Evolutionary conservation across 2,113 vertebrate species (phyloP).

Genomic region (Campylorhamphus procurvoides): DNA sequence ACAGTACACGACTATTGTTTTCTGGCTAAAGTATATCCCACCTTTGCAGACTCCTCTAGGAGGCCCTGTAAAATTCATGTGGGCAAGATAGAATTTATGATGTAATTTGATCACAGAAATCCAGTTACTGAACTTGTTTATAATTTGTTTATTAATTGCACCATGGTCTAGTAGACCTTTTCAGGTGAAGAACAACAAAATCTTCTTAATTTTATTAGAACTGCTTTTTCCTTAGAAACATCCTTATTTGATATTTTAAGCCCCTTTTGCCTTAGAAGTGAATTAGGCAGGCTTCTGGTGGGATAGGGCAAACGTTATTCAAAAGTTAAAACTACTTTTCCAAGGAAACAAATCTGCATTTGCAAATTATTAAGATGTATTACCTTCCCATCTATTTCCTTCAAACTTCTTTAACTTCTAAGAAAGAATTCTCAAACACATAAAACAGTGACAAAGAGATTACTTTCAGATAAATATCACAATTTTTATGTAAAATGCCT

Average conservation of each 20-base stretch:
- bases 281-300: neutral
- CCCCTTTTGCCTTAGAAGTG: neutral
- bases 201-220: neutral
- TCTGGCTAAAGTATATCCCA: neutral
- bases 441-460: neutral
- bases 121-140: neutral
- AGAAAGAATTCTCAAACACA: neutral
- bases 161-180: neutral
- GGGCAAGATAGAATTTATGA: neutral
- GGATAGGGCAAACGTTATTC: neutral
- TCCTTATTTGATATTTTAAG: neutral
- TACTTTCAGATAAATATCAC: neutral
- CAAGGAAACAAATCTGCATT: neutral
- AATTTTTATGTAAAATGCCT: neutral
- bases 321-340: neutral
- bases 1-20: neutral
- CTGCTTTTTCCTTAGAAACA: neutral
- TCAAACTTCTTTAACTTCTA: neutral
- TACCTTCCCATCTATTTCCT: neutral
- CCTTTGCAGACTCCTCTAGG: neutral
- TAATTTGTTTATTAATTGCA: neutral
- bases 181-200: neutral
- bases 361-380: neutral
- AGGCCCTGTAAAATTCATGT: neutral
- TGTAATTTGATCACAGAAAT: neutral